A percentile compares a stretch with the other conserved stretches of the same genome.
phyloP scores from a whole-genome alignment of 92 coral and sea anemone genomes.

The Bergia sp. region DNA sequence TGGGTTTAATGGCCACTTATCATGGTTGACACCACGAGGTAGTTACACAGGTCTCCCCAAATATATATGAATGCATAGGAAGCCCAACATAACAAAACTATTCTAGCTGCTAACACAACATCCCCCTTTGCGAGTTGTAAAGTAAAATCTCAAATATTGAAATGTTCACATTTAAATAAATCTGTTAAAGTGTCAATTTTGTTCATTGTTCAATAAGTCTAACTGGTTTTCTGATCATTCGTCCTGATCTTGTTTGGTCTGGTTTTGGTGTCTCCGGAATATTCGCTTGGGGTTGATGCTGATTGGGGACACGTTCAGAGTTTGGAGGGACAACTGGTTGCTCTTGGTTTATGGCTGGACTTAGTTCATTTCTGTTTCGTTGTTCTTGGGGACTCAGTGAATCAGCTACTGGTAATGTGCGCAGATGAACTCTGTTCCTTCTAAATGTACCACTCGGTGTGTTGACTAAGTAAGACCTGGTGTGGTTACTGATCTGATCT shows the following conservation, averaged over 20 bases:
- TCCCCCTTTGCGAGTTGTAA: too few relatives aligned
- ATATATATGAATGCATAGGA: too few relatives aligned
- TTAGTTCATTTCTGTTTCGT: not conserved
- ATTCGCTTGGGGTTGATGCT: not conserved
- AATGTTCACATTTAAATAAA: too few relatives aligned
- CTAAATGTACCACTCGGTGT: slow-evolving; percentile 14
- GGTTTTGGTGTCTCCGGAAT: not conserved
- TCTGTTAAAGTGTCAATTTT: too few relatives aligned
- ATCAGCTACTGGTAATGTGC: slow-evolving; percentile 33
- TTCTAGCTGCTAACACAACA: too few relatives aligned
- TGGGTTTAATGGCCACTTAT: too few relatives aligned
- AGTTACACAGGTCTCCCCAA: too few relatives aligned
- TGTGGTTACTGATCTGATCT: not conserved
- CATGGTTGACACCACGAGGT: too few relatives aligned
- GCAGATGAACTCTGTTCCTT: slow-evolving; percentile 51
- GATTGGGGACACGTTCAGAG: not conserved
- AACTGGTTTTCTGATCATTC: not conserved
- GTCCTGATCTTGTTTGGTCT: slow-evolving; percentile 8
- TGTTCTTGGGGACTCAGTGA: slow-evolving; percentile 13
- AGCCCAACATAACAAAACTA: too few relatives aligned
- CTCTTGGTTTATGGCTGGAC: too few relatives aligned
- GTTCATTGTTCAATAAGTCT: slow-evolving; percentile 31
- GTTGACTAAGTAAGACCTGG: slow-evolving; percentile 26
- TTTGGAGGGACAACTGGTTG: not conserved
- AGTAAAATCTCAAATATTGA: too few relatives aligned